Evolutionary conservation across 2,113 vertebrate genomes (phyloP), one percentile per base, ranked within the genome.

Genomic region (Toxotes chatareus): DNA sequence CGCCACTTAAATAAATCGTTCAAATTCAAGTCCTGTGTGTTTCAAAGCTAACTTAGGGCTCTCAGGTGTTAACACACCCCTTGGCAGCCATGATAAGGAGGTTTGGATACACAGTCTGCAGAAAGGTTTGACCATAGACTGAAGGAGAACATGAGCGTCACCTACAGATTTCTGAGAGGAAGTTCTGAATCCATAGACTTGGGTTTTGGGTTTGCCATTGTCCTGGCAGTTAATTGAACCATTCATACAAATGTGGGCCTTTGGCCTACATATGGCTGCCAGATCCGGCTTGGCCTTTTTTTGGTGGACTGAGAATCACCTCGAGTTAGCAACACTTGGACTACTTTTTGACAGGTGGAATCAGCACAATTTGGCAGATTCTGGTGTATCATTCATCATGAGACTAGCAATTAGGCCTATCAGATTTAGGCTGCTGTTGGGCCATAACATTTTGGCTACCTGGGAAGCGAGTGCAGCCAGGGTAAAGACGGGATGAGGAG

Each of bases 241-340:
- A 64, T 51, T 59, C 84, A 61, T 79, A 69, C 17, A 3, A n/a
- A 27, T 60, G 44, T 14, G 32, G 57, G 57, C 59, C 34, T 53
- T 59, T 57, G 64, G 57, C 64, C 38, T 11, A 17, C 59, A 63
- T 66, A 7, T 34, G 74, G 34, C 49, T 75, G 70, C 69, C 74
- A 69, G 68, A 82, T 73, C 23, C 2, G 1, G 4, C 32, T 9
- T 3, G 44, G 19, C 34, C 12, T 53, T 46, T 36, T 49, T 12
- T 23, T 40, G 27, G 27, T 34, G n/a, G 46, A 44, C 46, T 55
- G 31, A 68, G 44, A 73, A 77, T 66, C 47, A 72, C 46, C 36
- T 70, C 1, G 2, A 44, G 38, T 63, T 16, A 16, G 14, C 36
- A 72, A n/a, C n/a, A 7, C 14, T 31, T 0, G 0, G 42, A 12